Conservation (phyloP, 2,888 invertebrate species). For the Alviniconcha strummeri region DNA sequence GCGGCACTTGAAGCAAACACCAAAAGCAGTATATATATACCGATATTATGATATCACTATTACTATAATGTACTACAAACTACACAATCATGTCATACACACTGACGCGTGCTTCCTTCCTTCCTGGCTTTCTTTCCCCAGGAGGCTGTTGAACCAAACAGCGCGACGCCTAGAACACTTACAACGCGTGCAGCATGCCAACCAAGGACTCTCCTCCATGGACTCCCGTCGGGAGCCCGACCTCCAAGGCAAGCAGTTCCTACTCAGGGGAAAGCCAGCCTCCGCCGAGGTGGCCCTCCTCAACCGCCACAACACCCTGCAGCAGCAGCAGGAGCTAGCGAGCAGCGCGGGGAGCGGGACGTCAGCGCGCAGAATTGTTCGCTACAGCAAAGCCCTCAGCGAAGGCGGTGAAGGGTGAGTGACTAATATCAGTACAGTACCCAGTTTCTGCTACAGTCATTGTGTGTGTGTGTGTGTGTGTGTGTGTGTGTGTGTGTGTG, state of each 20-base stretch:
- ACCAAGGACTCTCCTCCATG: constrained; percentile 35
- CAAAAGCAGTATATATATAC: not conserved
- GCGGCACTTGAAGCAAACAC: not conserved
- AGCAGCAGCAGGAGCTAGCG: not conserved
- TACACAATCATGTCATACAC: not conserved
- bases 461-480: too few relatives aligned
- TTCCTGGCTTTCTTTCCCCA: not conserved
- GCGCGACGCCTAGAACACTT: constrained; percentile 34
- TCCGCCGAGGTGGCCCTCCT: constrained; percentile 5
- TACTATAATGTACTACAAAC: too few relatives aligned
- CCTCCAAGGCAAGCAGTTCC: constrained; percentile 34
- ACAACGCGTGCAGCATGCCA: constrained; percentile 37
- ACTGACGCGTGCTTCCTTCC: too few relatives aligned
- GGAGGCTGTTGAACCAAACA: constrained; percentile 28
- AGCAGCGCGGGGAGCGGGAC: too few relatives aligned
- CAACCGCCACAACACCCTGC: not conserved
- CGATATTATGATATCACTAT: too few relatives aligned
- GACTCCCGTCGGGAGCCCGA: constrained; percentile 1
- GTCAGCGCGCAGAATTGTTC: too few relatives aligned
- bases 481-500: too few relatives aligned
- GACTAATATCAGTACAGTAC: too few relatives aligned
- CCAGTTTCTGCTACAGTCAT: too few relatives aligned
- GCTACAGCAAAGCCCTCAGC: too few relatives aligned
- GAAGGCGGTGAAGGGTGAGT: too few relatives aligned
- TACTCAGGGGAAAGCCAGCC: constrained; percentile 37